Percentiles rank a stretch among this genome's conserved stretches.
phyloP scores from a whole-genome alignment of 92 coral and sea anemone species.

The Desmophyllum pertusum region DNA sequence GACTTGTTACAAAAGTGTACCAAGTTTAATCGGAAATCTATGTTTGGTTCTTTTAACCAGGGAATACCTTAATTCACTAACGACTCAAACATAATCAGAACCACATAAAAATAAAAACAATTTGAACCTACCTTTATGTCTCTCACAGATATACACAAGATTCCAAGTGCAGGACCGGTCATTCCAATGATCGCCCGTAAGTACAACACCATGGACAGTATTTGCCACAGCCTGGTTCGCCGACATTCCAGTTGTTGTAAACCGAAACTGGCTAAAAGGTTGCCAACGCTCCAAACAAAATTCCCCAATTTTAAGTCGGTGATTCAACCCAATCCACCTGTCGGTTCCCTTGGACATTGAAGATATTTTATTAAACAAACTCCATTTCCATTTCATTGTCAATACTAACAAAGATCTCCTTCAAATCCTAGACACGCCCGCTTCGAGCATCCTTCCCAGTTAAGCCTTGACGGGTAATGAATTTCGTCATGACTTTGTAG shows the following conservation, averaged over 20 bases:
- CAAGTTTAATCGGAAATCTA: no score
- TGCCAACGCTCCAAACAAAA: conserved; percentile 55
- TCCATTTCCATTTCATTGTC: background rate
- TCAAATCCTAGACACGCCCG: background rate
- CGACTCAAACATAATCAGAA: no score
- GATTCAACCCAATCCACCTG: conserved; percentile 53
- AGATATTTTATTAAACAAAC: background rate
- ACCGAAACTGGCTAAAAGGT: conserved; percentile 8
- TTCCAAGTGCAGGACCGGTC: conserved; percentile 13
- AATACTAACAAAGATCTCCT: background rate
- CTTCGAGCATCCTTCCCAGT: background rate
- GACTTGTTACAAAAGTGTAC: no score
- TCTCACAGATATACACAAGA: conserved; percentile 44
- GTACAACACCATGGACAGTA: background rate
- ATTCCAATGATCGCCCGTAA: conserved; percentile 6
- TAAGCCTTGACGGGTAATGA: background rate
- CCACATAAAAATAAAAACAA: background rate
- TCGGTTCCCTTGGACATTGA: background rate
- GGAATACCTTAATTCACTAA: no score
- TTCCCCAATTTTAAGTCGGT: conserved; percentile 13
- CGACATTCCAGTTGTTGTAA: conserved; percentile 44
- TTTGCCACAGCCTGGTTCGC: background rate
- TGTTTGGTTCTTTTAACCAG: no score
- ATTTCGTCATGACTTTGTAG: background rate
- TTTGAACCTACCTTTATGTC: background rate